phyloP scores from a whole-genome alignment of 92 coral and sea anemone genomes.

The Phenganax marumi region DNA sequence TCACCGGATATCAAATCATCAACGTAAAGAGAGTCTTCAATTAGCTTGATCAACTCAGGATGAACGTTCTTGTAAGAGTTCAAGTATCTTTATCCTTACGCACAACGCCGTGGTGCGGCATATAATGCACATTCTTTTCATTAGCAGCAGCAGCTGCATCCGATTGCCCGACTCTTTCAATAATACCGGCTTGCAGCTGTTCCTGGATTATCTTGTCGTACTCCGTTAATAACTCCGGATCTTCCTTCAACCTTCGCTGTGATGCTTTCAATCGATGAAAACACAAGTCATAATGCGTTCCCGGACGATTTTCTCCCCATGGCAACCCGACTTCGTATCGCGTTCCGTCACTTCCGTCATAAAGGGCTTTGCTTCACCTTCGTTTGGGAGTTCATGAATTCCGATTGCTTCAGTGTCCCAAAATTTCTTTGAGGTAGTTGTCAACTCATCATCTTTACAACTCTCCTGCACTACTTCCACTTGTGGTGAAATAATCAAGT shows the following conservation, averaged over 20 bases:
- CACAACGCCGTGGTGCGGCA: conserved; percentile 17
- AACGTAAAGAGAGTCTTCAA: conserved; percentile 7
- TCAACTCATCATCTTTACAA: no score
- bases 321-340: no score
- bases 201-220: conserved; percentile 4
- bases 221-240: not conserved
- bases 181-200: not conserved
- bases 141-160: not conserved
- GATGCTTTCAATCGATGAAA: not conserved
- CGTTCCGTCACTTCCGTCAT: no score
- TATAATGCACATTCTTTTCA: not conserved
- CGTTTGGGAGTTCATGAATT: no score
- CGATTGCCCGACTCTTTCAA: not conserved
- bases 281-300: conserved; percentile 6
- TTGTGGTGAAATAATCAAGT: not conserved
- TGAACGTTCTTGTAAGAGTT: not conserved
- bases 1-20: conserved; percentile 7
- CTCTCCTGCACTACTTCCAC: no score
- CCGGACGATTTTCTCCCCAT: not conserved
- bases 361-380: no score
- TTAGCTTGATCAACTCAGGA: not conserved
- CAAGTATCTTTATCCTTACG: not conserved
- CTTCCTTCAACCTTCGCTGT: conserved; percentile 1
- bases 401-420: no score
- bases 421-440: no score